These are phyloP conservation scores for Sminthopsis crassicaudata DNA, from an alignment of 2,113 vertebrate genomes.

Conservation along the genomic window DNA sequence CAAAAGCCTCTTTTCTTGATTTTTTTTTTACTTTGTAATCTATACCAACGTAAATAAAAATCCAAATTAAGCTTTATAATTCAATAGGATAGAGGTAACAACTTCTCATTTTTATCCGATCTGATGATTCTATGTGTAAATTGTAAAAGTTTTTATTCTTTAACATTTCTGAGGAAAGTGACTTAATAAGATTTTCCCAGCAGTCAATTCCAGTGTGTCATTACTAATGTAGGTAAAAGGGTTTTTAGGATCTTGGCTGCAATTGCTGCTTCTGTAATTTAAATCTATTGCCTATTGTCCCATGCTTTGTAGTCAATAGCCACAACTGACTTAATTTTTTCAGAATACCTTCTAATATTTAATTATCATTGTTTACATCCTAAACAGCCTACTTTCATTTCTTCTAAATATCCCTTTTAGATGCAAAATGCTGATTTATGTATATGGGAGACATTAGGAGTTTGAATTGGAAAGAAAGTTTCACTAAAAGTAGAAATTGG, in stretches of 20 bases:
- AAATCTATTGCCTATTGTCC: neutral
- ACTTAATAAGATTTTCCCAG: neutral
- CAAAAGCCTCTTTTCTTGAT: neutral
- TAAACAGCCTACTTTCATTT: neutral
- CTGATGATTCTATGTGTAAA: neutral
- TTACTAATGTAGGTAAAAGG: neutral
- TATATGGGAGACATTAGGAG: neutral
- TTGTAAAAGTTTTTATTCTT: neutral
- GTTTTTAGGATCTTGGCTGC: neutral
- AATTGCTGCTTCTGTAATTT: neutral
- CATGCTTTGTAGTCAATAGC: neutral
- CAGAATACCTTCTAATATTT: neutral
- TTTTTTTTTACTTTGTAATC: neutral
- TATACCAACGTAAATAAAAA: neutral
- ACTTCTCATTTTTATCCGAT: neutral
- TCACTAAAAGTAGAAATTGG: neutral
- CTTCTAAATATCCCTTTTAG: neutral
- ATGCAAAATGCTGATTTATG: neutral
- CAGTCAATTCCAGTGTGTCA: neutral
- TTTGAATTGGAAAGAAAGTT: neutral
- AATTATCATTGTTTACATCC: neutral
- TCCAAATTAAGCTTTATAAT: neutral
- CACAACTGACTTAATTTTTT: neutral
- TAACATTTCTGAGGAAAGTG: neutral
- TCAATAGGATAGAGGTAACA: neutral